These are phyloP conservation scores for Phallusia fumigata DNA, from an alignment of 23 tunicate species.

Conservation along the genomic window DNA sequence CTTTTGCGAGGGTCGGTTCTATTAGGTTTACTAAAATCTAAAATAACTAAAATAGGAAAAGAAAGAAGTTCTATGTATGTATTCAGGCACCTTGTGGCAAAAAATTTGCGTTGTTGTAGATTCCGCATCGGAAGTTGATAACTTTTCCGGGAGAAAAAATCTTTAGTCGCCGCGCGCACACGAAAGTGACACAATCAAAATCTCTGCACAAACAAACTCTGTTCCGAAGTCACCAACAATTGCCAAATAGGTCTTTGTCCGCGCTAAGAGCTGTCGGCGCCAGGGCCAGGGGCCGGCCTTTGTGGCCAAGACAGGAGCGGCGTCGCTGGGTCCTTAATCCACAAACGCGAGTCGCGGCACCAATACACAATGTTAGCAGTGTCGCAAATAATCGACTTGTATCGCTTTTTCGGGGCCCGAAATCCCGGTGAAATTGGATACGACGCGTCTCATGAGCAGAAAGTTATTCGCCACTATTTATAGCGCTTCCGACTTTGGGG, in stretches of 20 bases:
- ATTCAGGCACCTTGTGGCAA: too few species aligned
- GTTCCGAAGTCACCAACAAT: background rate
- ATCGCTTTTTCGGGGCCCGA: background rate
- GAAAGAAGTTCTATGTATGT: too few species aligned
- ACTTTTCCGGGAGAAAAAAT: background rate
- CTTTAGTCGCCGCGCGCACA: background rate
- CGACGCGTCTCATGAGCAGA: background rate
- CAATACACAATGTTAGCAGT: background rate
- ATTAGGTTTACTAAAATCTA: too few species aligned
- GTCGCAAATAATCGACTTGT: background rate
- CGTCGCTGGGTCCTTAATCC: conserved; percentile 6
- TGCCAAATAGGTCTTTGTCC: background rate
- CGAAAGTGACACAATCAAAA: conserved; percentile 8
- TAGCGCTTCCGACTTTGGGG: background rate
- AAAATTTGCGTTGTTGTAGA: background rate
- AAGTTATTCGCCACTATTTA: background rate
- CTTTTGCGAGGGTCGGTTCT: too few species aligned
- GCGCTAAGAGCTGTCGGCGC: background rate
- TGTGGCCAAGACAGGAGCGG: background rate
- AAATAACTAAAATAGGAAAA: too few species aligned
- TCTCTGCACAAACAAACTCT: background rate
- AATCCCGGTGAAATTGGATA: background rate
- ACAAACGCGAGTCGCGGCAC: background rate
- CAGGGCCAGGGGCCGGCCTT: conserved; percentile 3
- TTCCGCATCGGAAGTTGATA: background rate